These are phyloP conservation scores for Lithodes maja DNA, from an alignment of 2,888 invertebrate species.

Conservation along the genomic window DNA sequence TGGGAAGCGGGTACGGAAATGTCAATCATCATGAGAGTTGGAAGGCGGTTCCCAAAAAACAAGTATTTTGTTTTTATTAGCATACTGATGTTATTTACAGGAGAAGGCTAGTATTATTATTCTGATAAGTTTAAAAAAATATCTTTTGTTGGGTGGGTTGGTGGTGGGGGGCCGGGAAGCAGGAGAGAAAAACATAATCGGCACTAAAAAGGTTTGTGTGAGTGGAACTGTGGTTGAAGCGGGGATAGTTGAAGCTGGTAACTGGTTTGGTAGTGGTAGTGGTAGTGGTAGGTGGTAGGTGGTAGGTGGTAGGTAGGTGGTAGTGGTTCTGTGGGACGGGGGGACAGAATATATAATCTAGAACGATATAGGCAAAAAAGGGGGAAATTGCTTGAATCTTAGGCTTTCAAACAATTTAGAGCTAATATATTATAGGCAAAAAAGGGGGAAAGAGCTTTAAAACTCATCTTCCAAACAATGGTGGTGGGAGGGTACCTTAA, in stretches of 20 bases:
- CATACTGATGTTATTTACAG: conserved; percentile 15
- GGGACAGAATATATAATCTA: conserved; percentile 15
- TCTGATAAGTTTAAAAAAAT: not conserved
- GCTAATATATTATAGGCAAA: not conserved
- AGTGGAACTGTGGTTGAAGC: conserved; percentile 2
- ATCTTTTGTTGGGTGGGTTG: not conserved
- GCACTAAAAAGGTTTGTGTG: not conserved
- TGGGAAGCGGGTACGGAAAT: conserved; percentile 57
- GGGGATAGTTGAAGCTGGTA: not conserved
- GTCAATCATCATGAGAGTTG: conserved; percentile 40
- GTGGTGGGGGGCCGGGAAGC: not conserved
- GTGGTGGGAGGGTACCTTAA: not conserved
- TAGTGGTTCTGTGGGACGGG: not conserved
- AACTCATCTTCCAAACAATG: conserved; percentile 15
- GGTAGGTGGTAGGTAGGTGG: not conserved
- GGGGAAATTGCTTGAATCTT: not conserved
- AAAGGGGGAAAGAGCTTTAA: conserved; percentile 14
- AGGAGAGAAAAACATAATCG: not conserved
- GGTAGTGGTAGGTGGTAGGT: not conserved
- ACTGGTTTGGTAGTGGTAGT: not conserved
- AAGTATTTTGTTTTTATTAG: conserved; percentile 9
- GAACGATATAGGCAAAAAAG: conserved; percentile 9
- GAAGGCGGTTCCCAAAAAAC: conserved; percentile 10
- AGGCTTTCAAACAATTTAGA: conserved; percentile 2
- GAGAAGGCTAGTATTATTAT: not conserved